A percentile compares a stretch with the other conserved stretches of the same genome.
These are phyloP conservation scores for Hybos culiciformis DNA, from an alignment of 2,888 invertebrate genomes.

Conservation along the genomic window DNA sequence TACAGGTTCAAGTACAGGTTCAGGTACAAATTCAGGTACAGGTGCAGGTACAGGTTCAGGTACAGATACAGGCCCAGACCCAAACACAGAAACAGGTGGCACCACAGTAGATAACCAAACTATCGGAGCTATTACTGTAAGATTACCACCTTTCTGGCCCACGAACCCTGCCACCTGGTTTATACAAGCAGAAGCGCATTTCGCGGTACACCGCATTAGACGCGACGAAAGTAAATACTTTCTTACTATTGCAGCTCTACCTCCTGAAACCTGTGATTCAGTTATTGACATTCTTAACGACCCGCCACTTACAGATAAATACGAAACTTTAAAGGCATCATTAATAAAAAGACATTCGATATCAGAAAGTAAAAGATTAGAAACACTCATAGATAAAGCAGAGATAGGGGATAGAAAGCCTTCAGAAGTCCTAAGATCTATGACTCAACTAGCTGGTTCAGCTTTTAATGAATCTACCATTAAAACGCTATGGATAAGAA, in stretches of 20 bases:
- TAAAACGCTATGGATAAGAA: conserved; percentile 4
- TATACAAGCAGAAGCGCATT: conserved; percentile 7
- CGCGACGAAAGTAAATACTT: conserved; percentile 4
- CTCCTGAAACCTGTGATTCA: conserved; percentile 4
- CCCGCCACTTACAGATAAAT: conserved; percentile 3
- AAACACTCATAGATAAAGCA: conserved; percentile 2
- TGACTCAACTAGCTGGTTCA: conserved; percentile 5
- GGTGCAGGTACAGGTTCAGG: too few species aligned
- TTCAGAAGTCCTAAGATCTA: conserved; percentile 2
- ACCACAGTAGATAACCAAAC: too few species aligned
- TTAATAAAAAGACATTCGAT: conserved; percentile 1
- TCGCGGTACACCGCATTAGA: conserved; percentile 2
- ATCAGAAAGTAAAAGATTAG: conserved; percentile 4
- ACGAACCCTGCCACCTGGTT: conserved; percentile 3
- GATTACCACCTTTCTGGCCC: conserved; percentile 4
- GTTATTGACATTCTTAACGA: conserved; percentile 4
- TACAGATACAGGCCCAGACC: too few species aligned
- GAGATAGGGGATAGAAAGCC: conserved; percentile 6
- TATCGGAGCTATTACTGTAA: too few species aligned
- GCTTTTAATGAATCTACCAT: neutral
- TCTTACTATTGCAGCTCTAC: conserved; percentile 4
- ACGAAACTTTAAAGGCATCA: neutral
- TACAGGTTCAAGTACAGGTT: too few species aligned
- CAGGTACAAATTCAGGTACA: too few species aligned
- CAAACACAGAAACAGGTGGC: too few species aligned